phyloP scores from a whole-genome alignment of 2,113 vertebrate genomes.

The Piaya cayana region DNA sequence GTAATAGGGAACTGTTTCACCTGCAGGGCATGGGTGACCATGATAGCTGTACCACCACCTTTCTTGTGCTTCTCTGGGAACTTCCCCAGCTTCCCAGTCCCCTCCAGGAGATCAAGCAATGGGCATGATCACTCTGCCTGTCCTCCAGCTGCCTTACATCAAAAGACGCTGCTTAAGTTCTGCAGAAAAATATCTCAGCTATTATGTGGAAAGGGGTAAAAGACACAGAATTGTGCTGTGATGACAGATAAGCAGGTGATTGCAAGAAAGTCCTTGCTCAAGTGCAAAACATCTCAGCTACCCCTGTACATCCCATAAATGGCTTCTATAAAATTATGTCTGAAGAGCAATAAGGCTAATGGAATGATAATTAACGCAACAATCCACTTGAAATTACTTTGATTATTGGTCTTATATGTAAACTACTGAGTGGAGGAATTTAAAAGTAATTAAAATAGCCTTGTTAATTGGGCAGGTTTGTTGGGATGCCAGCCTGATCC shows the following conservation, averaged over 20 bases:
- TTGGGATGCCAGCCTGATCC: neutral
- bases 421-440: neutral
- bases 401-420: neutral
- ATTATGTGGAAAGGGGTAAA: neutral
- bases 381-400: neutral
- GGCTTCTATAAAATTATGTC: neutral
- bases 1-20: neutral
- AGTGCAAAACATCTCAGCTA: neutral
- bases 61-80: too few relatives aligned
- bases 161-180: neutral
- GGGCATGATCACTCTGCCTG: neutral
- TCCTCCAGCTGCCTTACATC: neutral
- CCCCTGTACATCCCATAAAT: neutral
- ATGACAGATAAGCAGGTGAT: neutral
- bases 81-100: neutral
- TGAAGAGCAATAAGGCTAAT: neutral
- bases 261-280: neutral
- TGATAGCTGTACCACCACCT: accelerated
- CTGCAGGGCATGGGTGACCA: neutral
- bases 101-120: neutral
- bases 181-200: neutral
- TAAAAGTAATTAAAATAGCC: neutral
- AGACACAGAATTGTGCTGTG: neutral
- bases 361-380: neutral
- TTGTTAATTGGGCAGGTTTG: neutral